These are phyloP conservation scores for Muscicapa striata DNA, from an alignment of 2,797 vertebrate species.

Conservation along the genomic window DNA sequence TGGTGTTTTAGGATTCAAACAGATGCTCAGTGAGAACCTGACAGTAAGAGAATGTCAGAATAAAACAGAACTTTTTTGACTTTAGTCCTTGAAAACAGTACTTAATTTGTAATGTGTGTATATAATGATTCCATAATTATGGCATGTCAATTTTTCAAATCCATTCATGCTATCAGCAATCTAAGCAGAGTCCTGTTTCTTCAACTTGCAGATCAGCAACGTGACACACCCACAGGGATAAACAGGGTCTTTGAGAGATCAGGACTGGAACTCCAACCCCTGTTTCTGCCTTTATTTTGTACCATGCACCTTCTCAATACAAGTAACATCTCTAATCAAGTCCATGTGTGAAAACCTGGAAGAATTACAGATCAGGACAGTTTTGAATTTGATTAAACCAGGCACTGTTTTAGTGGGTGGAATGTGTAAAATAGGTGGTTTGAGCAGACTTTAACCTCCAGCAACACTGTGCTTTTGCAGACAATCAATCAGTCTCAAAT, in stretches of 20 bases:
- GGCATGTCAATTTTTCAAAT: not conserved
- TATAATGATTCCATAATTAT: not conserved
- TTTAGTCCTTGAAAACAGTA: not conserved
- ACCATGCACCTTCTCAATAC: not conserved
- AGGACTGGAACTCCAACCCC: not conserved
- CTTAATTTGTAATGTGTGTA: not conserved
- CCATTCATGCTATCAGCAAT: not conserved
- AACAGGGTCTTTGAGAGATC: not conserved
- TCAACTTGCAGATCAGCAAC: not conserved
- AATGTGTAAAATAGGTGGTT: not conserved
- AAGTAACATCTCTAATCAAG: not conserved
- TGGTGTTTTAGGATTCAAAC: not conserved
- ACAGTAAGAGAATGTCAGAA: not conserved
- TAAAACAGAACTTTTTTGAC: not conserved
- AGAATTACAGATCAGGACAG: not conserved
- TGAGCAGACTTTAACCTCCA: conserved; percentile 15
- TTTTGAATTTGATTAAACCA: conserved; percentile 24
- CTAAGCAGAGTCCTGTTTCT: not conserved
- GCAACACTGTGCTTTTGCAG: not conserved
- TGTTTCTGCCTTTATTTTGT: not conserved
- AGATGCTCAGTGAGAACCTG: not conserved
- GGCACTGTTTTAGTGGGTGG: not conserved
- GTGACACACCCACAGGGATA: not conserved
- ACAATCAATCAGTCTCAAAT: conserved; percentile 57
- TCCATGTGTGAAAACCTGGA: not conserved